phyloP scores from a whole-genome alignment of 2,797 vertebrate genomes.

The Miichthys miiuy region DNA sequence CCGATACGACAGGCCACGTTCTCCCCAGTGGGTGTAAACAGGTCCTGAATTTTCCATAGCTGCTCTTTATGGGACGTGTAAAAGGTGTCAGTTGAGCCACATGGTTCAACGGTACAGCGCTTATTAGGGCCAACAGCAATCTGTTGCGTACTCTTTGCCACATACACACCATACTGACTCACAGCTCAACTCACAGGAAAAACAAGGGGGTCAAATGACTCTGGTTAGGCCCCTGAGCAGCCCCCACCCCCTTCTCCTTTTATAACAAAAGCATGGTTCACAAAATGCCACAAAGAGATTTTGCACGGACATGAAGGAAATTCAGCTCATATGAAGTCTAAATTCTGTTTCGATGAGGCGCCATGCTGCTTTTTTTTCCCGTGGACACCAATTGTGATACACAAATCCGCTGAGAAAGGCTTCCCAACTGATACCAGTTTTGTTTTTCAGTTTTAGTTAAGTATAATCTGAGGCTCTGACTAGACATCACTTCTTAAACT shows the following conservation, averaged over 20 bases:
- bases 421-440: background rate
- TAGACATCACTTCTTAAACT: background rate
- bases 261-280: constrained; percentile 48
- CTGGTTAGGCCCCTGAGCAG: constrained; percentile 56
- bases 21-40: constrained; percentile 36
- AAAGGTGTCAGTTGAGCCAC: constrained; percentile 66
- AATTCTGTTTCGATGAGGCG: constrained; percentile 11
- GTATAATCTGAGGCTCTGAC: background rate
- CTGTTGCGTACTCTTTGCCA: constrained; percentile 54
- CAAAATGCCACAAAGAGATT: constrained; percentile 38
- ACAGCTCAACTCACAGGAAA: constrained; percentile 63
- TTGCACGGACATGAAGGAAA: constrained; percentile 19
- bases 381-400: background rate
- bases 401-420: background rate
- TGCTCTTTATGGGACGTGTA: constrained; percentile 63
- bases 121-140: constrained; percentile 68
- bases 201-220: constrained; percentile 77
- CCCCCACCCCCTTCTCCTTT: constrained; percentile 33
- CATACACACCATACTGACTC: constrained; percentile 65
- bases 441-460: background rate
- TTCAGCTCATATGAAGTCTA: background rate
- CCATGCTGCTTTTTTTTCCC: background rate
- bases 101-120: constrained; percentile 57
- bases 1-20: constrained; percentile 18
- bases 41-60: constrained; percentile 50